Base-by-base conservation (phyloP, 2,888 invertebrate species). In the Drosophila koepferae region DNA sequence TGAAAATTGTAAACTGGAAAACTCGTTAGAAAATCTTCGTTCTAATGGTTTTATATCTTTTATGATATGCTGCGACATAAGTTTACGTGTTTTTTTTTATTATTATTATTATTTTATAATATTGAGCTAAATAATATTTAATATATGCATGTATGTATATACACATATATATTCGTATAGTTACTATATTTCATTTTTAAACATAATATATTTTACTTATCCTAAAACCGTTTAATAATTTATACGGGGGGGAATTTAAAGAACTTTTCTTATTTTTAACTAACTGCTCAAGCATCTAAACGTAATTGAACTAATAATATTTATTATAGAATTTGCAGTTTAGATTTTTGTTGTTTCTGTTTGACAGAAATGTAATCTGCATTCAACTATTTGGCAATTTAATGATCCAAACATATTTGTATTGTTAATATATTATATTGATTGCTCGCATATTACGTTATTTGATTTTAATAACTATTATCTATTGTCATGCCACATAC, bases 71-170 rank as follows among this genome's bases (percentile, higher is more conserved):
- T 31, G 48, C 31, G 16, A 23, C 28, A n/a, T n/a, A 59, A 20
- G 7, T 56, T 64, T 60, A 64, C 36, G 43, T 72, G 46, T 61
- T 53, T 80, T 77, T 86, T 77, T 63, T 84, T n/a, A n/a, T 20
- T 28, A 28, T 28, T 28, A 28, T 23, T 46, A 23, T 46, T 78
- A 76, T 69, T 75, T 64, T 72, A 78, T 80, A 87, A 85, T 85
- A 85, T 85, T 87, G 85, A 82, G 85, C 85, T 85, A 85, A 85
- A 87, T 82, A 81, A 83, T 41, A 41, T 54, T 72, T 60, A 53
- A 43, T 70, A 51, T 61, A n/a, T 66, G 41, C 53, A 53, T 64
- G 59, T 58, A 48, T 62, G 20, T 72, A 38, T 67, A 28, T 72
- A 36, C 31, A 73, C 59, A 43, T 63, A 62, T 63, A 48, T 54